phyloP scores from a whole-genome alignment of 2,113 vertebrate genomes.

The Hippocampus zosterae region DNA sequence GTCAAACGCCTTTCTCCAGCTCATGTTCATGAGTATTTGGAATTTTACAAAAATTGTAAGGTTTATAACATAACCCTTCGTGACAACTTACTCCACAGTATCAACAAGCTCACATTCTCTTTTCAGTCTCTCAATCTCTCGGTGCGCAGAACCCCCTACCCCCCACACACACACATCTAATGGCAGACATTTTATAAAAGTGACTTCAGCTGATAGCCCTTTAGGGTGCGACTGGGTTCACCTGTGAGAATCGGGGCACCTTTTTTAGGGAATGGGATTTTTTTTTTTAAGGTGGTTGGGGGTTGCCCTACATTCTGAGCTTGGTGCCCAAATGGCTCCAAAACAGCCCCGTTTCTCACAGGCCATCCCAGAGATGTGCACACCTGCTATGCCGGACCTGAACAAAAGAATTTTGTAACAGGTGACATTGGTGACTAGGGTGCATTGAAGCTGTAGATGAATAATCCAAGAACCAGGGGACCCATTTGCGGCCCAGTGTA shows the following conservation, averaged over 20 bases:
- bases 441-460: constrained; percentile 26
- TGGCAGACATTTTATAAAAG: constrained; percentile 39
- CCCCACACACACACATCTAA: constrained; percentile 18
- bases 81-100: constrained; percentile 16
- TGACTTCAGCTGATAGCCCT: constrained; percentile 72
- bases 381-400: constrained; percentile 45
- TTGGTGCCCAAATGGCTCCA: constrained; percentile 71
- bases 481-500: constrained; percentile 21
- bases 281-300: constrained; percentile 51
- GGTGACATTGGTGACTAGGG: constrained; percentile 25
- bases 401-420: constrained; percentile 16
- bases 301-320: constrained; percentile 75
- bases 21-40: background rate
- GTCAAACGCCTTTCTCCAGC: background rate
- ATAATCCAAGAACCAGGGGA: constrained; percentile 20
- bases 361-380: constrained; percentile 46
- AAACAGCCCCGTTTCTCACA: constrained; percentile 73
- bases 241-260: constrained; percentile 73
- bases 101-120: constrained; percentile 30
- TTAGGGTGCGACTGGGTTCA: constrained; percentile 50
- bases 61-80: background rate
- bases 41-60: background rate
- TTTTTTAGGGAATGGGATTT: constrained; percentile 26
- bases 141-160: constrained; percentile 13
- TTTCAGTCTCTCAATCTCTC: constrained; percentile 47